Evolutionary conservation across 2,113 vertebrate species (phyloP), one percentile per base, ranked within the genome.

Genomic region (Actenoides lindsayi): DNA sequence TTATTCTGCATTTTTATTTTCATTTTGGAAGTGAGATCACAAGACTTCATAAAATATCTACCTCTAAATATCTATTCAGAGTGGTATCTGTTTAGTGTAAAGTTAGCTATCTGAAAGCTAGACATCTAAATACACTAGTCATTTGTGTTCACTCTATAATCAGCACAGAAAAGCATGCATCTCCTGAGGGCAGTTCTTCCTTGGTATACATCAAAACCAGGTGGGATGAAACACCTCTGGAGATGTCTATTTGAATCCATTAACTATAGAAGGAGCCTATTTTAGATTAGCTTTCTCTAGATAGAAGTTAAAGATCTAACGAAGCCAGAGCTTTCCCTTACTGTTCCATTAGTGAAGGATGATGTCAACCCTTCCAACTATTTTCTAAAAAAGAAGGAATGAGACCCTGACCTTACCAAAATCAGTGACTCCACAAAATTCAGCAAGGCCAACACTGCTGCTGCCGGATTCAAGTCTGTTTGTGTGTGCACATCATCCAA

Each of bases 191-290:
- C 51, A 87, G 46, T 51, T 93, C 50, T 95, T 92, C 63, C 63
- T 51, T 71, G 83, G 54, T 81, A 33, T 90, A 70, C 73, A 81
- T 94, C 89, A 94, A 94, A 91, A 94, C 83, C 54, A 51, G 86
- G 89, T 87, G 87, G 69, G 93, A 87, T 91, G 64, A 92, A 95
- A 92, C 77, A 92, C 30, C 19, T 71, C 77, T 94, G 56, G 80
- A 95, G 93, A 95, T 95, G 68, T 75, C 73, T 97, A 84, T 94
- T 95, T 93, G 28, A 25, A 77, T 69, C 59, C 41, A 90, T 92
- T 92, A 95, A 86, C 83, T 91, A 7, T 33, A 81, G 60, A 90
- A 35, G 46, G 25, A 94, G 18, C 17, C 60, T 81, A 37, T 56
- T 87, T 96, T 75, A 94, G 51, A 70, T 82, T 70, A 81, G 15